These are phyloP conservation scores for Toxotes lorentzi DNA, from an alignment of 2,797 vertebrate species.

Conservation along the genomic window DNA sequence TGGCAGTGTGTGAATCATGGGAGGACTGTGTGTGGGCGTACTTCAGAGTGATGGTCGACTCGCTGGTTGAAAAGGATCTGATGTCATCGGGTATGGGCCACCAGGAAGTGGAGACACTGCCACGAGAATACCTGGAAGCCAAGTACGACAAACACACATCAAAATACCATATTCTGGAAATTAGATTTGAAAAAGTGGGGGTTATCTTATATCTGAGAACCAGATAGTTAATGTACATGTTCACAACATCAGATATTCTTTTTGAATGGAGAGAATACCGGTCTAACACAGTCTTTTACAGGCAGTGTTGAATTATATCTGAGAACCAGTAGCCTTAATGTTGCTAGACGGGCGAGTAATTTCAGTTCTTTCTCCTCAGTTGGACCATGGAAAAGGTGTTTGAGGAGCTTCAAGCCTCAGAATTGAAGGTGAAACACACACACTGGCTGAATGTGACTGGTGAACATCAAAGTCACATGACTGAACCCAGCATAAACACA, in stretches of 20 bases:
- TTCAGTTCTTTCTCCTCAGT: slow-evolving; percentile 78
- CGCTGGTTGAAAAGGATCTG: slow-evolving; percentile 95
- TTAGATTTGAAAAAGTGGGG: too few relatives aligned
- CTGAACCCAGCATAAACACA: neutral
- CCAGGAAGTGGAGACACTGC: slow-evolving; percentile 91
- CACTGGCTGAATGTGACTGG: neutral
- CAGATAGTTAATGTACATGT: neutral
- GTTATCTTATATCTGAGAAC: neutral
- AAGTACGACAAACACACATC: slow-evolving; percentile 83
- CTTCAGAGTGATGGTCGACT: slow-evolving; percentile 97
- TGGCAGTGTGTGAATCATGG: slow-evolving; percentile 97
- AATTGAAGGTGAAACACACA: slow-evolving; percentile 86
- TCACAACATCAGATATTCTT: too few relatives aligned
- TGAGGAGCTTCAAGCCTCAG: slow-evolving; percentile 95
- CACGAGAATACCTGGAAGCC: slow-evolving; percentile 92
- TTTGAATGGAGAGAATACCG: too few relatives aligned
- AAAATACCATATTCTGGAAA: neutral
- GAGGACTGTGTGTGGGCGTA: slow-evolving; percentile 97
- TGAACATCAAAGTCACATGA: neutral
- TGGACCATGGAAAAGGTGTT: slow-evolving; percentile 98
- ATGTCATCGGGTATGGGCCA: slow-evolving; percentile 89
- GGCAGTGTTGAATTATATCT: too few relatives aligned
- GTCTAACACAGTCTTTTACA: too few relatives aligned
- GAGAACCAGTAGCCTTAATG: too few relatives aligned
- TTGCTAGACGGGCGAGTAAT: too few relatives aligned